These are phyloP conservation scores for Hypsopygia costalis DNA, from an alignment of 2,888 invertebrate species.

Conservation along the genomic window DNA sequence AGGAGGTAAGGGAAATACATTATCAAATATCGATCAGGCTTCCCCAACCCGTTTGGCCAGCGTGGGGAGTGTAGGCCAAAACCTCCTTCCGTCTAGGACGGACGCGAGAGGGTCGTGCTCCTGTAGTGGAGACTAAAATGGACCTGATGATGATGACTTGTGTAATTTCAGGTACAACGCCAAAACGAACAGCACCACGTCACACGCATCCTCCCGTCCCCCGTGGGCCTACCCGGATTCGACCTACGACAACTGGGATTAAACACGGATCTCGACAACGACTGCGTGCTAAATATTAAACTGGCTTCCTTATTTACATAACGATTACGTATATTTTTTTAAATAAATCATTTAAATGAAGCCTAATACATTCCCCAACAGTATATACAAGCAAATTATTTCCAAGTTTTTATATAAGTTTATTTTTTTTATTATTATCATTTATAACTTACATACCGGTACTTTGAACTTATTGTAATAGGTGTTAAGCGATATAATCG, in stretches of 20 bases:
- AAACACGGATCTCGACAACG: conserved; percentile 20
- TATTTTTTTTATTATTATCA: background rate
- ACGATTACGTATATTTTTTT: background rate
- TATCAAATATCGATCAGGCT: no score
- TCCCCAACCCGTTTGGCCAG: no score
- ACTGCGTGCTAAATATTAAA: background rate
- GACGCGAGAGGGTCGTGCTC: no score
- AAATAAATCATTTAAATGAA: background rate
- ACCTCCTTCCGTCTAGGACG: no score
- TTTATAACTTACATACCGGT: no score
- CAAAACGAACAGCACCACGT: conserved; percentile 55
- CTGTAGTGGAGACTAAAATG: no score
- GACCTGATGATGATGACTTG: no score
- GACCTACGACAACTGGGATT: conserved; percentile 55
- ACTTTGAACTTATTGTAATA: background rate
- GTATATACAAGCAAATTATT: background rate
- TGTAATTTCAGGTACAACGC: conserved; percentile 55
- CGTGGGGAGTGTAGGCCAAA: no score
- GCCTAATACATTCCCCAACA: background rate
- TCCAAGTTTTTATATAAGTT: background rate
- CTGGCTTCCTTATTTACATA: background rate
- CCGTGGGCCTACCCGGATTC: conserved; percentile 70
- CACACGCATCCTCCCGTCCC: conserved; percentile 62
- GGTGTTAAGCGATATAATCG: background rate
- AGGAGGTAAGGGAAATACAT: no score